These are phyloP conservation scores for Tinea semifulvella DNA, from an alignment of 2,888 invertebrate species.

Conservation along the genomic window DNA sequence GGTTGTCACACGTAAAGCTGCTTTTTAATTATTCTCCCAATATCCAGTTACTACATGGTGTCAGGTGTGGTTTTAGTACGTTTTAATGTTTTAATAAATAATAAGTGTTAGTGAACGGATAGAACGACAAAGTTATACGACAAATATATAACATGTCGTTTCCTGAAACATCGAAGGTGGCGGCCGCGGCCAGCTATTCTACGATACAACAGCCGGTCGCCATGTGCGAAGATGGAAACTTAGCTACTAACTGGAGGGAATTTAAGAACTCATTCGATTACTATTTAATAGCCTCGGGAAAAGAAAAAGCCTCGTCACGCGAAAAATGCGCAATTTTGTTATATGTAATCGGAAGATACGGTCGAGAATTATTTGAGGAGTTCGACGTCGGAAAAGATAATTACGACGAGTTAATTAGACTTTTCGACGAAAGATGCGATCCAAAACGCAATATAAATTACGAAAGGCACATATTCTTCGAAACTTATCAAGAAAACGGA, in stretches of 20 bases:
- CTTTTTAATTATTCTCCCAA: too few species aligned
- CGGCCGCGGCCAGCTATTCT: too few species aligned
- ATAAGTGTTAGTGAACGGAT: too few species aligned
- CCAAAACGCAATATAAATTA: constrained; percentile 18
- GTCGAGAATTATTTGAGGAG: constrained; percentile 19
- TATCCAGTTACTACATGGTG: too few species aligned
- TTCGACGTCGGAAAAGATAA: constrained; percentile 15
- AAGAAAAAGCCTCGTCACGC: not conserved
- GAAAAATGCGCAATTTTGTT: constrained; percentile 19
- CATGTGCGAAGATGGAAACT: not conserved
- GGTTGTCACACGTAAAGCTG: too few species aligned
- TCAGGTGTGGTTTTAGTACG: too few species aligned
- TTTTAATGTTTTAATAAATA: too few species aligned
- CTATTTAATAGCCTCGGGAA: constrained; percentile 11
- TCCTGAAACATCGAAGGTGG: too few species aligned
- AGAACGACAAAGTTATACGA: too few species aligned
- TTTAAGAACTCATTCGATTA: constrained; percentile 11
- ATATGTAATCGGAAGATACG: constrained; percentile 20
- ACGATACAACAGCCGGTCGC: constrained; percentile 13
- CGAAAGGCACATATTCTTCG: constrained; percentile 13
- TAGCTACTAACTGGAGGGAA: constrained; percentile 9
- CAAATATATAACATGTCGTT: too few species aligned
- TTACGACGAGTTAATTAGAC: constrained; percentile 13
- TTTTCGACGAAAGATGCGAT: constrained; percentile 15
- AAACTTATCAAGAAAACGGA: not conserved